These are phyloP conservation scores for Coptodon rendalli DNA, from an alignment of 2,113 vertebrate species.

Conservation along the genomic window DNA sequence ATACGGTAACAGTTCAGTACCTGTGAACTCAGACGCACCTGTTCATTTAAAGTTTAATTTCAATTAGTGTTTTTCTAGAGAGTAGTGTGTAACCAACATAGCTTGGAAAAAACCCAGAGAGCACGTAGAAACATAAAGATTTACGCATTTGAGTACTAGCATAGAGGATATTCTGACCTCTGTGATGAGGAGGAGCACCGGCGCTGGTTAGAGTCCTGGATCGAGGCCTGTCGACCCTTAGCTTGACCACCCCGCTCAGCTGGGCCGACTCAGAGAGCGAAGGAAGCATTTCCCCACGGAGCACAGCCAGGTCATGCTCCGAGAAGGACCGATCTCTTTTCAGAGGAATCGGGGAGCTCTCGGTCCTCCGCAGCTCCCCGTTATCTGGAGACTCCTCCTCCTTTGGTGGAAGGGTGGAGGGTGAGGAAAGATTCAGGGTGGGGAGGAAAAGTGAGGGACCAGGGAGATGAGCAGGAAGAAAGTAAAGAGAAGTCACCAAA, in stretches of 20 bases:
- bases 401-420: slow-evolving; percentile 43
- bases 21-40: not conserved
- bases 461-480: not conserved
- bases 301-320: slow-evolving; percentile 84
- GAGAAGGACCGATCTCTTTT: slow-evolving; percentile 94
- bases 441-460: not conserved
- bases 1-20: not conserved
- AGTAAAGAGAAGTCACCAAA: not conserved
- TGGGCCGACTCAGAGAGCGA: slow-evolving; percentile 35
- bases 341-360: slow-evolving; percentile 66
- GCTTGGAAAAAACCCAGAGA: fast-evolving
- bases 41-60: not conserved
- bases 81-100: not conserved
- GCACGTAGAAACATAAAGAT: not conserved
- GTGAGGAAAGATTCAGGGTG: fast-evolving
- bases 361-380: slow-evolving; percentile 56
- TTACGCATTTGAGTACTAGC: not conserved
- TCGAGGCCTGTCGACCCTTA: slow-evolving; percentile 68
- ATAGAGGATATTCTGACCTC: slow-evolving; percentile 41
- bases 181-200: slow-evolving; percentile 28
- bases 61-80: not conserved
- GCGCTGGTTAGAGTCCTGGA: slow-evolving; percentile 60
- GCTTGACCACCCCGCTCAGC: not conserved
- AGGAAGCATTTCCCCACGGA: slow-evolving; percentile 69
- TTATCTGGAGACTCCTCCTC: slow-evolving; percentile 86